Evolutionary conservation across 2,888 invertebrate species (phyloP).

Genomic region (Drosophila neotestacea): DNA sequence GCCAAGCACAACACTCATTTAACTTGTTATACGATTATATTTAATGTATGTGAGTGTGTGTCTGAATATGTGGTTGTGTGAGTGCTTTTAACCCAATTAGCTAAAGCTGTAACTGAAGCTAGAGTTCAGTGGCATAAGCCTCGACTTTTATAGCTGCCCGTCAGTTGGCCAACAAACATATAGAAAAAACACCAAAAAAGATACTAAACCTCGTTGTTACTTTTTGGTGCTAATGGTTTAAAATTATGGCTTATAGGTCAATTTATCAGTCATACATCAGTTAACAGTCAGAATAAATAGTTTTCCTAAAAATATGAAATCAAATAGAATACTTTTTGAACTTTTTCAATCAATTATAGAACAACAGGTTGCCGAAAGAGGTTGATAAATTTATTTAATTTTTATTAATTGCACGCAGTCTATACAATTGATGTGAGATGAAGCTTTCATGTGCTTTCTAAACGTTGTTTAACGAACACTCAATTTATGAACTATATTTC

Average conservation of each 20-base stretch:
- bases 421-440: not conserved
- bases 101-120: conserved; percentile 54
- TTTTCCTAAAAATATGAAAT: not conserved
- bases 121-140: conserved; percentile 66
- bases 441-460: not conserved
- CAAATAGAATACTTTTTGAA: not conserved
- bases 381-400: not conserved
- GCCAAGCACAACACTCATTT: conserved; percentile 59
- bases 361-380: conserved; percentile 12
- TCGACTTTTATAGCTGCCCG: conserved; percentile 53
- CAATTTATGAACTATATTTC: not conserved
- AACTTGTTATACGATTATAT: conserved; percentile 54
- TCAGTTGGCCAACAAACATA: conserved; percentile 22
- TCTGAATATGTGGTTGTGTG: conserved; percentile 19
- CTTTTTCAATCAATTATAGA: conserved; percentile 3
- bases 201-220: conserved; percentile 47
- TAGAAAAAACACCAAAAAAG: conserved; percentile 6
- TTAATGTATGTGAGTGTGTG: conserved; percentile 9
- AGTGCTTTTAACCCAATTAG: conserved; percentile 77
- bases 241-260: conserved; percentile 43
- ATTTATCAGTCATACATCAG: conserved; percentile 36
- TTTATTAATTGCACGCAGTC: conserved; percentile 1
- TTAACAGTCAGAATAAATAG: conserved; percentile 28
- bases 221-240: conserved; percentile 43
- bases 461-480: not conserved